Evolutionary conservation across 2,888 invertebrate species (phyloP), one percentile per base, ranked within the genome.

Genomic region (Balanococcus diminutus): DNA sequence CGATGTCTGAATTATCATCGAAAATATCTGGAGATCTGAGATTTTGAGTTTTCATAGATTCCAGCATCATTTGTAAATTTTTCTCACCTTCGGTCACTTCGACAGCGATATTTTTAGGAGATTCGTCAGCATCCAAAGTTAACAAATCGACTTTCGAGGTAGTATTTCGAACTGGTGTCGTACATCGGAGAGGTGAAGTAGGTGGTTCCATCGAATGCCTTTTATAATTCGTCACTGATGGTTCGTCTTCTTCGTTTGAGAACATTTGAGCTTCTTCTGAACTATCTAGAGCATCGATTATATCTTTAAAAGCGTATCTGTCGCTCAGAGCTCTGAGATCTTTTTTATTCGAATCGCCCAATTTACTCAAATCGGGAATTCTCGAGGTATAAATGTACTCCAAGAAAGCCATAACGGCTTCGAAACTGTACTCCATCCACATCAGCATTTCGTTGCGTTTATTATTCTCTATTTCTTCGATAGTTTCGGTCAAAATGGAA

Each of bases 401-500:
- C 32, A 87, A 82, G n/a, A 87, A 87, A 32, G 86, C 82, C 16
- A 82, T 81, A 1, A 86, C 82, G 31, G 87, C 81, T 79, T 86
- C 85, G 82, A 82, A 86, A 19, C 36, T 61, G 19, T 84, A 87
- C 0, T 87, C 87, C 36, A 75, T 86, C 89, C 86, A 88, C 81
- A 87, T 88, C 86, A 86, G 88, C 25, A 88, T 82, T 56, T 87
- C 86, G 22, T 72, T 85, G 28, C 67, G 79, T 61, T 86, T 87
- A 32, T 75, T 67, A 36, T 87, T 75, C 39, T 86, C 87, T 11
- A 82, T 82, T 79, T 87, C 86, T 82, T 32, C 79, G 5, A 88
- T 87, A 36, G 90, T 87, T 86, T 90, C 90, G n/a, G 89, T 87
- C 51, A 91, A 87, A 82, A 91, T 88, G 51, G 88, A 88, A n/a